phyloP scores from a whole-genome alignment of 2,888 invertebrate species.

The Electrophaes corylata region DNA sequence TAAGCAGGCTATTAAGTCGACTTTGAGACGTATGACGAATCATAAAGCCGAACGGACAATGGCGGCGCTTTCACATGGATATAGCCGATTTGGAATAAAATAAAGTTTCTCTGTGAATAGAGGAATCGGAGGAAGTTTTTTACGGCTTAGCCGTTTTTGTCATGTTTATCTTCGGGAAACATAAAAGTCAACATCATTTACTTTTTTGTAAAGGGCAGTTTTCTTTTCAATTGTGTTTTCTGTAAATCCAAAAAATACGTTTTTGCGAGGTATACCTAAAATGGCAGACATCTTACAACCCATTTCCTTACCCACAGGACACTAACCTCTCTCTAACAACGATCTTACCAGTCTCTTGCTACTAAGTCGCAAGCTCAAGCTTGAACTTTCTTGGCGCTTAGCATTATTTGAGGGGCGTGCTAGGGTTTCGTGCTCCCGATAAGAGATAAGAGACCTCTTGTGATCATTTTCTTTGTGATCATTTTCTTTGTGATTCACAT shows the following conservation, averaged over 20 bases:
- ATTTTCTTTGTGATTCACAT: conserved; percentile 46
- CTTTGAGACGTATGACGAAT: conserved; percentile 80
- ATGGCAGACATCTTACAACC: not conserved
- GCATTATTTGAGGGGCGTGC: too few relatives aligned
- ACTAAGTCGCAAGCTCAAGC: not conserved
- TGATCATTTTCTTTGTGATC: too few relatives aligned
- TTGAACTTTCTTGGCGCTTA: not conserved
- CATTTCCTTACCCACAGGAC: not conserved
- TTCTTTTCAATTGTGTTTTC: conserved; percentile 9
- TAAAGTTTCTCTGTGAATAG: conserved; percentile 49
- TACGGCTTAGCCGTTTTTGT: conserved; percentile 37
- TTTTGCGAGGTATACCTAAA: not conserved
- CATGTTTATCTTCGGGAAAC: conserved; percentile 37
- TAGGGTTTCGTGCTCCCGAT: not conserved
- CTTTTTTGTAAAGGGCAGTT: conserved; percentile 19
- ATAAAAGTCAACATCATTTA: conserved; percentile 29
- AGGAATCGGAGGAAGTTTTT: conserved; percentile 38
- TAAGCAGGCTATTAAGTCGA: conserved; percentile 81
- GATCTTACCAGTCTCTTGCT: too few relatives aligned
- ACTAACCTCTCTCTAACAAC: not conserved
- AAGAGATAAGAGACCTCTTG: too few relatives aligned
- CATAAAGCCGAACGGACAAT: conserved; percentile 69
- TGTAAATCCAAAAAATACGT: not conserved
- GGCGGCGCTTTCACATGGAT: conserved; percentile 61
- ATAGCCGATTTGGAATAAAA: conserved; percentile 58